A percentile compares a stretch with the other conserved stretches of the same genome.
Evolutionary conservation across 2,113 vertebrate genomes (phyloP).

Genomic region (Podocnemis expansa): DNA sequence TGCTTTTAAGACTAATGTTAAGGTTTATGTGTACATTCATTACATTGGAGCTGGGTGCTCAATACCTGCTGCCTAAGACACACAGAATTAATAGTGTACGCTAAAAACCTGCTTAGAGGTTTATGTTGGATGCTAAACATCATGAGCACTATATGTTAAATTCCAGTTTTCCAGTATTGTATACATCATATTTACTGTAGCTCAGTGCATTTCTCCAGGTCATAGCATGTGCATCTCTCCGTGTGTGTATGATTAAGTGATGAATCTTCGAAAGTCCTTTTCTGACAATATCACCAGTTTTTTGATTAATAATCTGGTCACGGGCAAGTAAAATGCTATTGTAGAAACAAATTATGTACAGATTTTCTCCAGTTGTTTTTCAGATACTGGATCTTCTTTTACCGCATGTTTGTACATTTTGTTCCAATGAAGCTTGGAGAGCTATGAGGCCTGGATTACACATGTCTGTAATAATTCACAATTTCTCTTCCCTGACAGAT

Average conservation of each 20-base stretch:
- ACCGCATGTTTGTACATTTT: constrained; percentile 39
- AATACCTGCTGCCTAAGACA: constrained; percentile 67
- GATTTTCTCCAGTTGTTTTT: constrained; percentile 23
- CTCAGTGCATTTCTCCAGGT: constrained; percentile 41
- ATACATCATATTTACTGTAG: constrained; percentile 31
- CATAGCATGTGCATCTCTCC: not conserved
- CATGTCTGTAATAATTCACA: constrained; percentile 39
- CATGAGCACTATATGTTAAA: constrained; percentile 44
- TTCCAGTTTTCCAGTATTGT: constrained; percentile 21
- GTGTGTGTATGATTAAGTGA: constrained; percentile 1
- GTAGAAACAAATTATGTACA: not conserved
- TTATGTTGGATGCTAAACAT: constrained; percentile 56
- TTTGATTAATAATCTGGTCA: constrained; percentile 56
- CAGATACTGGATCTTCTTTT: constrained; percentile 33
- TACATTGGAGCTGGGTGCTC: constrained; percentile 44
- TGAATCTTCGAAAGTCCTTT: constrained; percentile 37
- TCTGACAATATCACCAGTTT: constrained; percentile 3
- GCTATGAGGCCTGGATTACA: constrained; percentile 41
- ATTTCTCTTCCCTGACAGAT: constrained; percentile 15
- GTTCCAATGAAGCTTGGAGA: constrained; percentile 52
- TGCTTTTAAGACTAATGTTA: constrained; percentile 87
- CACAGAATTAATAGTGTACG: constrained; percentile 30
- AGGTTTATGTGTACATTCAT: constrained; percentile 82
- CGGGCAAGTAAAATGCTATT: constrained; percentile 33
- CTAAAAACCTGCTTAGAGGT: constrained; percentile 51